Evolutionary conservation across 2,888 invertebrate genomes (phyloP).

Genomic region (Lycia hirtaria): DNA sequence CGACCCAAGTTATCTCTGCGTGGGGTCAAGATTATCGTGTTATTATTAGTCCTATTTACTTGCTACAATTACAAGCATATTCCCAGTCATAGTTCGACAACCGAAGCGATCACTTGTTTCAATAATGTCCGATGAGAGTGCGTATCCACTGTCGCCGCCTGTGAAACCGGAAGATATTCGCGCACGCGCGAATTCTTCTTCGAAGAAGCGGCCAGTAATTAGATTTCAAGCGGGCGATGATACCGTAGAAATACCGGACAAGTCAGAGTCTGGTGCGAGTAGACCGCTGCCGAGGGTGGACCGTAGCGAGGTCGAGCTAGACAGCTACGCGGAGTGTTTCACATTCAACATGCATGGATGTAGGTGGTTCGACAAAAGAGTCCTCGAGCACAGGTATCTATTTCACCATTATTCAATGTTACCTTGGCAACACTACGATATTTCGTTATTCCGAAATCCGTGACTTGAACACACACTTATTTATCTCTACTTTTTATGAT

Average conservation of each 20-base stretch:
- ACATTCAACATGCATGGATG: constrained; percentile 72
- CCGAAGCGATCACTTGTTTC: constrained; percentile 36
- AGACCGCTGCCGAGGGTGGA: constrained; percentile 71
- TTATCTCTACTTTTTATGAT: no score
- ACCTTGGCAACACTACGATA: no score
- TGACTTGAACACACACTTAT: no score
- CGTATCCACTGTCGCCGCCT: constrained; percentile 81
- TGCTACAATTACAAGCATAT: constrained; percentile 39
- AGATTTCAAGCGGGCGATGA: constrained; percentile 74
- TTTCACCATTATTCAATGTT: no score
- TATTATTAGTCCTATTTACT: constrained; percentile 54
- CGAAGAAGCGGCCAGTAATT: constrained; percentile 69
- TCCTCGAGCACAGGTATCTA: constrained; percentile 86
- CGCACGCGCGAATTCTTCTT: constrained; percentile 85
- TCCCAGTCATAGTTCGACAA: constrained; percentile 53
- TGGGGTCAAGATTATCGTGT: constrained; percentile 66
- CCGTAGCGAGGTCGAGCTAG: constrained; percentile 81
- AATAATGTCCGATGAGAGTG: constrained; percentile 87
- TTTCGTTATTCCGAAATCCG: no score
- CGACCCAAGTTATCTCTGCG: constrained; percentile 66
- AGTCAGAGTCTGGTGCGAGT: constrained; percentile 69
- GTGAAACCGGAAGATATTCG: constrained; percentile 83
- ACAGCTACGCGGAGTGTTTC: constrained; percentile 84
- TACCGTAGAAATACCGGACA: constrained; percentile 77
- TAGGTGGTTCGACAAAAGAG: constrained; percentile 85